These are phyloP conservation scores for Punctoribates punctum DNA, from an alignment of 2,888 invertebrate genomes.

Conservation along the genomic window DNA sequence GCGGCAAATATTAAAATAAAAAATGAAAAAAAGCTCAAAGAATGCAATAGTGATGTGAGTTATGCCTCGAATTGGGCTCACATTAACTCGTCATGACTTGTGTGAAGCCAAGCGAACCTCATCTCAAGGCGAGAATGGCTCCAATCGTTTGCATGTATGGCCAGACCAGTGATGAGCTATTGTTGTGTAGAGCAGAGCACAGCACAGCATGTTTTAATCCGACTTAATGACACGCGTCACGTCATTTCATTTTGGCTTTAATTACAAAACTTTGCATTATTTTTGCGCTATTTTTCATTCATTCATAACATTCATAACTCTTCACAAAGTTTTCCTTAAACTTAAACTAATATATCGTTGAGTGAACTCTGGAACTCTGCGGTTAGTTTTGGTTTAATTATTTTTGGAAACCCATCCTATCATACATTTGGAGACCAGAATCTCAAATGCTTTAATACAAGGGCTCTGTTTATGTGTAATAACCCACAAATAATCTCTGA, in stretches of 20 bases:
- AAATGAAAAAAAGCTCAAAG: not conserved
- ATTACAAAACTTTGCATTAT: slow-evolving; percentile 21
- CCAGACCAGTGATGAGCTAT: slow-evolving; percentile 10
- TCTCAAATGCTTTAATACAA: too few relatives aligned
- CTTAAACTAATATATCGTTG: not conserved
- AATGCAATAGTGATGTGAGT: not conserved
- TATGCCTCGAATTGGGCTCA: too few relatives aligned
- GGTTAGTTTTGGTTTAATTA: slow-evolving; percentile 1
- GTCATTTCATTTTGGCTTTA: slow-evolving; percentile 33
- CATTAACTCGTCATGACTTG: not conserved
- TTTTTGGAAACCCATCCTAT: not conserved
- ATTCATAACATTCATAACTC: slow-evolving; percentile 5
- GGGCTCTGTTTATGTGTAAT: slow-evolving; percentile 10
- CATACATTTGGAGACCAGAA: not conserved
- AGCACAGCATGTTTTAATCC: slow-evolving; percentile 25
- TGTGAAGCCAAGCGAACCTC: not conserved
- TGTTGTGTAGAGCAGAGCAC: slow-evolving; percentile 16
- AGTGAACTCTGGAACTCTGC: not conserved
- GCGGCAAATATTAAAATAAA: not conserved
- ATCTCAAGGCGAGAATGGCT: slow-evolving; percentile 22
- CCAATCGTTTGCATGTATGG: slow-evolving; percentile 12
- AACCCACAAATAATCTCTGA: slow-evolving; percentile 21
- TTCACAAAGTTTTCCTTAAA: slow-evolving; percentile 21
- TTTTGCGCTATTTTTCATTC: slow-evolving; percentile 7
- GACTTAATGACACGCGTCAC: slow-evolving; percentile 31